phyloP scores from a whole-genome alignment of 2,888 invertebrate species.

The Chalcis sispes region DNA sequence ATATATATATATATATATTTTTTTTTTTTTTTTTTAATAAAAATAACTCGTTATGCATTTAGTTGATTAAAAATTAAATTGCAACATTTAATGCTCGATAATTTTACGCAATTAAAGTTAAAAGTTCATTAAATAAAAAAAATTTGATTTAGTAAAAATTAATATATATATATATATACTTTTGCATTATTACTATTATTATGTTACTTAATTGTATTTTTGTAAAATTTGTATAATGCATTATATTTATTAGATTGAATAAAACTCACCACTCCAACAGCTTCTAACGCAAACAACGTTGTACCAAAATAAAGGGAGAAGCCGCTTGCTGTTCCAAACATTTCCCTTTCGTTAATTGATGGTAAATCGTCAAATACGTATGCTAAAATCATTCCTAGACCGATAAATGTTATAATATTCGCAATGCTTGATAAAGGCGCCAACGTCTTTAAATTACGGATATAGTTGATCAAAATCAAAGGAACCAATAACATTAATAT shows the following conservation, averaged over 20 bases:
- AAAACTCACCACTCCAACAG: slow-evolving; percentile 85
- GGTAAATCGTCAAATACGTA: slow-evolving; percentile 83
- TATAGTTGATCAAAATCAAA: slow-evolving; percentile 83
- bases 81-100: no score
- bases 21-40: background rate
- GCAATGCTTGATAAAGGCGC: slow-evolving; percentile 91
- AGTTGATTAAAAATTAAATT: no score
- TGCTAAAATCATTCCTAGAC: slow-evolving; percentile 86
- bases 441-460: slow-evolving; percentile 86
- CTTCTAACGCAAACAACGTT: slow-evolving; percentile 92
- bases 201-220: no score
- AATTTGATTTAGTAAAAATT: background rate
- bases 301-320: slow-evolving; percentile 90
- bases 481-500: slow-evolving; percentile 86
- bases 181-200: no score
- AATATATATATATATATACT: no score
- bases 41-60: no score
- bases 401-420: slow-evolving; percentile 86
- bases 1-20: background rate
- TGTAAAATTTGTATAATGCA: no score
- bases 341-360: slow-evolving; percentile 76
- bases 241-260: no score
- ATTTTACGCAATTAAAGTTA: no score
- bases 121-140: background rate
- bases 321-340: slow-evolving; percentile 77